Evolutionary conservation across 30 jellyfish, hydroid and myxozoan species (phyloP), one percentile per base, ranked within the genome.

Genomic region (Rhopilema esculentum): DNA sequence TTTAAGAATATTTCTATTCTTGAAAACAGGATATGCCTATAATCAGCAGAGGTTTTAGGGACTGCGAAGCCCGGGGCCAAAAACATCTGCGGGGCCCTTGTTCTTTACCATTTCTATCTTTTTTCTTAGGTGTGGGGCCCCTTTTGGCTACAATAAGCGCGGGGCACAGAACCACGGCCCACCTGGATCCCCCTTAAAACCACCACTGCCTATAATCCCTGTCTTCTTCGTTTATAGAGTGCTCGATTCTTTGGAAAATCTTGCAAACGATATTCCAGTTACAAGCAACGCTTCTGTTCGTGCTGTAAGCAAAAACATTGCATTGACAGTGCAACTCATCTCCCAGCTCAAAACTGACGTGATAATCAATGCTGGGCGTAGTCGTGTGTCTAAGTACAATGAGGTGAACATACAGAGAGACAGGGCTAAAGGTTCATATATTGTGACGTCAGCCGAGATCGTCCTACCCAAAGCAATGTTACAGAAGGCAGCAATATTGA

Each of bases 261-360:
- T 85, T 25, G 94, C 94, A 2, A 48, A 72, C 62, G 71, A 78
- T 9, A 26, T 85, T 27, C 82, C 85, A 4, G 21, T 85, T 23
- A 26, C 64, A 15, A 26, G 27, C 0, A 74, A 65, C 49, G 9
- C 76, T 18, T 16, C 89, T 0, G 29, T 62, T 0, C 16, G 25
- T 22, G 52, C 85, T 23, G 83, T 75, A n/a, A 80, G 84, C 68
- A 85, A 67, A 33, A 85, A 85, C 70, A 77, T 85, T 22, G 94
- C 94, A 27, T 72, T 85, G 27, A 65, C 84, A 0, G 79, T 85
- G 53, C 49, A 85, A 50, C 90, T 75, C 53, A 57, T 85, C 0
- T 17, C 16, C 4, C 40, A 53, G 6, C 32, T 49, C 26, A 24
- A 19, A 1, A 31, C 30, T 25, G 94, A 69, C 15, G 29, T 85